Evolutionary conservation across 1,140 invertebrate genomes (phyloP), one percentile per base, ranked within the genome.

Genomic region (Hormaphis cornu): DNA sequence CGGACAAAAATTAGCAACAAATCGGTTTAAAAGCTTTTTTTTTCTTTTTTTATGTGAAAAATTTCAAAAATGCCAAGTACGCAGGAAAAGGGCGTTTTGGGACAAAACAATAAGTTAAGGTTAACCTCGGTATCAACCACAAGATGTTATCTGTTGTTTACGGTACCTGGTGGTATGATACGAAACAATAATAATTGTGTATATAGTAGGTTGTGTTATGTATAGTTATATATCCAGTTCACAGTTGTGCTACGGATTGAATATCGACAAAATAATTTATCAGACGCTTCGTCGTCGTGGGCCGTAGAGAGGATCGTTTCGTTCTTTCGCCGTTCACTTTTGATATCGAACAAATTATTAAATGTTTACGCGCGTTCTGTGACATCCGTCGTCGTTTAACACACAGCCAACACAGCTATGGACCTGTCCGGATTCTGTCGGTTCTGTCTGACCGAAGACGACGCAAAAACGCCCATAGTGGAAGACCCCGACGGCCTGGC

Each of bases 11-110:
- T 10, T 33, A 54, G 20, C 9, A 5, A 20, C 18, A 2, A 24
- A 37, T 56, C 30, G 20, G 20, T 4, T 22, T 1, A 2, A 24
- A 56, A 56, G 37, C 9, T 37, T 12, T 37, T 20, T 9, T 35
- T 33, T 22, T 35, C 22, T 35, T 30, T 56, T 28, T 22, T 35
- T 8, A 35, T 35, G 30, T 35, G 33, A 33, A 61, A n/a, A 44
- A 20, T 63, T 63, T 63, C 16, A 63, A 63, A 63, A 63, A 63
- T 63, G 59, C 59, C 59, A 63, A 63, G n/a, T 63, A 63, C 28
- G 48, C 59, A 63, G 37, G 48, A 46, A 63, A 63, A 63, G 59
- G 59, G 59, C 59, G 59, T 63, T 48, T 63, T 63, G 46, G n/a
- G 10, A 63, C 59, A 63, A 18, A 63, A 63, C 59, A 63, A 63